Base-by-base conservation (phyloP, 2,113 vertebrate species). In the Bubo scandiacus region DNA sequence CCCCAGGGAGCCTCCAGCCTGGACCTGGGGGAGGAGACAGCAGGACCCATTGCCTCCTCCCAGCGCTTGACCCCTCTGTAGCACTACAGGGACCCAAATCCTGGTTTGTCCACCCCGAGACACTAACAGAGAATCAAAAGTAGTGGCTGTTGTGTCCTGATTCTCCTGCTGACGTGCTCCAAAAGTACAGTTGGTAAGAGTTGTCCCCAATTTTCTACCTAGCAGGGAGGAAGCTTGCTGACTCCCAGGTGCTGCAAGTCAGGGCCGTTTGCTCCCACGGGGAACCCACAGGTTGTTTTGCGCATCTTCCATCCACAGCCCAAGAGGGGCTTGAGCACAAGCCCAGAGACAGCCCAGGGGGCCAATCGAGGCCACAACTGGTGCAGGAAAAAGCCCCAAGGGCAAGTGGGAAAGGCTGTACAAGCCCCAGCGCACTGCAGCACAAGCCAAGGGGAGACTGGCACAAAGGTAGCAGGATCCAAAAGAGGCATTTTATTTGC, bases 111-210 rank as follows among this genome's bases (percentile, higher is more conserved):
- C 25, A 27, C 43, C 27, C 58, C 43, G 26, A 54, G n/a, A 14
- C 12, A 32, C 15, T 16, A 52, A 38, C 25, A 67, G n/a, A 80
- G 61, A 55, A 30, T 55, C 21, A 30, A 52, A 29, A 51, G 5
- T 2, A 30, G 42, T 15, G 42, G 42, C 25, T 59, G n/a, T 29
- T 8, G 21, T 11, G 47, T 82, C 66, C 62, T 5, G 7, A 40
- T 75, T 45, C 62, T 71, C 52, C 22, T 49, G 47, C 8, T 47
- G 71, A 52, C 62, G 22, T 11, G 52, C 38, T 89, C 34, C 51
- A 42, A 19, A 59, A 65, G 6, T 10, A 40, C 18, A 32, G 40
- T 3, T 14, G 20, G 47, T 29, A 0, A 0, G 5, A 73, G 52
- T 47, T 47, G 45, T 47, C 45, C 45, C 45, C 20, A 21, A 47